Evolutionary conservation across 2,113 vertebrate species (phyloP), one percentile per base, ranked within the genome.

Genomic region (Panthera tigris): DNA sequence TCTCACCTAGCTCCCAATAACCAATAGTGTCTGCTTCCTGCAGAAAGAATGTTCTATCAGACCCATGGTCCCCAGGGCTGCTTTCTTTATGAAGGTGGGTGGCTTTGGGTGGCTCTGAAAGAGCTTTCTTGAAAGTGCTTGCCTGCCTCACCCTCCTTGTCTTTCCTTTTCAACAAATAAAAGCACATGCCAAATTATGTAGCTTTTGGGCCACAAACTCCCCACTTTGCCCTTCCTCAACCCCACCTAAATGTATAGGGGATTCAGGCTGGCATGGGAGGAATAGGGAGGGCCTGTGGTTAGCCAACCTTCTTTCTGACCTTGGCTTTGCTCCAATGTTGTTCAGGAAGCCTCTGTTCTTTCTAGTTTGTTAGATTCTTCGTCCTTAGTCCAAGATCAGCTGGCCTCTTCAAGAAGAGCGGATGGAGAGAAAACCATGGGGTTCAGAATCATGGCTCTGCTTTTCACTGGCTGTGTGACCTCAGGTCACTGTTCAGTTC

Each of bases 31-130:
- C 23, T 7, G 21, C 36, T 83, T 89, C 36, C 68, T 94, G 69
- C 25, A 52, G 39, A 91, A n/a, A 76, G 4, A 11, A 65, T 48
- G 29, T 45, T 14, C 33, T 89, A 1, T 31, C 7, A 11, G 65
- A 80, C 33, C n/a, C 41, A 7, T 55, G 39, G 18, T 29, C 31
- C 39, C 29, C 45, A 48, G 19, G 55, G 33, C 89, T 96, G 84
- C 66, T 92, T 92, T 83, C 55, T 89, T 94, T 90, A 71, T 80
- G 83, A 79, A 90, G 50, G 66, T 48, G 52, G 76, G 82, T 86
- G 45, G 33, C 73, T 55, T 85, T 73, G 68, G 48, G 41, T 23
- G 57, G 7, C 65, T 25, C 27, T 33, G 36, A 93, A 88, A 91
- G 21, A 85, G 25, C 82, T 61, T 92, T 15, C 61, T 92, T 81